These are phyloP conservation scores for Patella caerulea DNA, from an alignment of 2,888 invertebrate genomes.

Conservation along the genomic window DNA sequence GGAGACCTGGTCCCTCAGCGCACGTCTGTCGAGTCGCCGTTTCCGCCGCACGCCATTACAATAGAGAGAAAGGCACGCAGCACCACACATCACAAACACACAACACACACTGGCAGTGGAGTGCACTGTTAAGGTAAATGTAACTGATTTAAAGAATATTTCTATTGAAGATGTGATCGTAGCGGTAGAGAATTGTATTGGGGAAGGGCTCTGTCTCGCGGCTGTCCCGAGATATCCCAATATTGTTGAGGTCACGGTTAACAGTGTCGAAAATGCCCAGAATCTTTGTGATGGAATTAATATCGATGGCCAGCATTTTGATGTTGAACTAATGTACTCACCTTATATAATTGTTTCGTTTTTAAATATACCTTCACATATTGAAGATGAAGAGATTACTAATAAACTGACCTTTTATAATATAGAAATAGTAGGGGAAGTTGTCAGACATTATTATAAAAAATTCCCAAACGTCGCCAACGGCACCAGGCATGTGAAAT, in stretches of 20 bases:
- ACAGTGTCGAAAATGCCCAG: not conserved
- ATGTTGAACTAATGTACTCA: not conserved
- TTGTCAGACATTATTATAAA: not conserved
- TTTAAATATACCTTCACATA: not conserved
- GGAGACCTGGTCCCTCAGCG: too few species aligned
- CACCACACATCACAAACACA: too few species aligned
- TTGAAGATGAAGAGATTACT: not conserved
- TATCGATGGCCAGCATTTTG: not conserved
- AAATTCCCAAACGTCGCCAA: not conserved
- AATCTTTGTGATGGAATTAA: not conserved
- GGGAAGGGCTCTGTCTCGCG: not conserved
- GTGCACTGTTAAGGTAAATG: not conserved
- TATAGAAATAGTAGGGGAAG: not conserved
- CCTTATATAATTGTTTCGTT: not conserved
- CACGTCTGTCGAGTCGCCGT: too few species aligned
- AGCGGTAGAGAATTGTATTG: not conserved
- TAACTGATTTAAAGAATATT: not conserved
- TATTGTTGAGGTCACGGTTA: not conserved
- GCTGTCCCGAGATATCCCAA: not conserved
- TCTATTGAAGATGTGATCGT: not conserved
- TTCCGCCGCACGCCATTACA: too few species aligned
- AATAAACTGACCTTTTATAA: not conserved
- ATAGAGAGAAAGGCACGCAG: too few species aligned
- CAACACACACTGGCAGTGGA: too few species aligned
- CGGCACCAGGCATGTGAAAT: not conserved